phyloP scores from a whole-genome alignment of 2,797 vertebrate species.

The Malacoraja senta region DNA sequence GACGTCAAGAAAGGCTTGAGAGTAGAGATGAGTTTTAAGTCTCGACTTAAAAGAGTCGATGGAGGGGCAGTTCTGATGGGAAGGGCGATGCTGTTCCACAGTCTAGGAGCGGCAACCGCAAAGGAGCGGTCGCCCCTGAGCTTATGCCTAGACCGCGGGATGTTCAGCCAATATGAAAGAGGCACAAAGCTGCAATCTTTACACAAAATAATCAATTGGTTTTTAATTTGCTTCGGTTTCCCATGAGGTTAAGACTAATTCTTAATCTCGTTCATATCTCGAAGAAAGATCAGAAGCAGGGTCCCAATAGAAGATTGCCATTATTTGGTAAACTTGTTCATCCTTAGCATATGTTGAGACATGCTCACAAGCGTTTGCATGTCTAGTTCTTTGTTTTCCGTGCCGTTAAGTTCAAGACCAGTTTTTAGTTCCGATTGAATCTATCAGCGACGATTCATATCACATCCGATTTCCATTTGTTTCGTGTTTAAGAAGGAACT shows the following conservation, averaged over 20 bases:
- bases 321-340: slow-evolving; percentile 1
- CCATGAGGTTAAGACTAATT: background rate
- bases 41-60: too few relatives aligned
- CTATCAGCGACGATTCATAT: background rate
- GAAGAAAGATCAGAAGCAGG: background rate
- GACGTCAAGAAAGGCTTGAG: too few relatives aligned
- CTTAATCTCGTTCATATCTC: background rate
- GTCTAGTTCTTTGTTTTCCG: too few relatives aligned
- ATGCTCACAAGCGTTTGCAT: background rate
- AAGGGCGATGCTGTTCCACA: too few relatives aligned
- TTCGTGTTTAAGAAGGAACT: background rate
- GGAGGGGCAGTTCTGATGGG: too few relatives aligned
- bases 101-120: too few relatives aligned
- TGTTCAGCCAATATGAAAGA: background rate
- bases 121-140: too few relatives aligned
- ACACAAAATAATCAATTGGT: background rate
- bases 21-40: too few relatives aligned
- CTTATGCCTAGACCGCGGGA: too few relatives aligned
- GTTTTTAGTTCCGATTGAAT: background rate
- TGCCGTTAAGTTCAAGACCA: background rate
- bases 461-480: background rate
- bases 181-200: background rate
- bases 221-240: background rate
- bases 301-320: background rate
- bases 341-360: background rate